phyloP scores from a whole-genome alignment of 2,797 vertebrate genomes.

The Acridotheres tristis region DNA sequence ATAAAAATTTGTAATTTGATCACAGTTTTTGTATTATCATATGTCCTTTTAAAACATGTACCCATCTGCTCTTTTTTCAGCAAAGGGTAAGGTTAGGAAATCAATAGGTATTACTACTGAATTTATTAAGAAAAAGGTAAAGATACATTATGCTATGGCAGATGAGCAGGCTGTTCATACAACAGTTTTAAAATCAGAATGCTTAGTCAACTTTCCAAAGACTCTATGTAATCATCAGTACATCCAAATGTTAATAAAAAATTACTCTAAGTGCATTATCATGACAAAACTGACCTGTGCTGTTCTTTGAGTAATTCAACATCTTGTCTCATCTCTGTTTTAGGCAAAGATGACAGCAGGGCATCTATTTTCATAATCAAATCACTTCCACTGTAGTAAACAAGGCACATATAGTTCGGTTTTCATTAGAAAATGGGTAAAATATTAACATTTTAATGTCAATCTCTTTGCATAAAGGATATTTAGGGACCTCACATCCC shows the following conservation, averaged over 20 bases:
- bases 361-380: conserved; percentile 94
- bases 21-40: not conserved
- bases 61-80: not conserved
- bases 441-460: not conserved
- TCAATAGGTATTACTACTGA: not conserved
- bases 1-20: not conserved
- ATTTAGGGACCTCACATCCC: not conserved
- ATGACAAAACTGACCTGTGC: conserved; percentile 82
- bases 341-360: conserved; percentile 85
- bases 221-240: not conserved
- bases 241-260: not conserved
- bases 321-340: conserved; percentile 82
- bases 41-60: not conserved
- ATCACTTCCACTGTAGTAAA: conserved; percentile 83
- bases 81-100: not conserved
- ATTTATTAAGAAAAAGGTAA: not conserved
- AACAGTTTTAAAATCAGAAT: not conserved
- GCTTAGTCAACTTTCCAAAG: not conserved
- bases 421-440: conserved; percentile 13
- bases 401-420: not conserved
- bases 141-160: not conserved
- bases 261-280: not conserved
- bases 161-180: not conserved
- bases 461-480: not conserved
- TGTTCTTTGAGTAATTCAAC: conserved; percentile 82